A percentile compares a stretch with the other conserved stretches of the same genome.
These are phyloP conservation scores for Coryphaenoides rupestris DNA, from an alignment of 2,113 vertebrate species.

Conservation along the genomic window DNA sequence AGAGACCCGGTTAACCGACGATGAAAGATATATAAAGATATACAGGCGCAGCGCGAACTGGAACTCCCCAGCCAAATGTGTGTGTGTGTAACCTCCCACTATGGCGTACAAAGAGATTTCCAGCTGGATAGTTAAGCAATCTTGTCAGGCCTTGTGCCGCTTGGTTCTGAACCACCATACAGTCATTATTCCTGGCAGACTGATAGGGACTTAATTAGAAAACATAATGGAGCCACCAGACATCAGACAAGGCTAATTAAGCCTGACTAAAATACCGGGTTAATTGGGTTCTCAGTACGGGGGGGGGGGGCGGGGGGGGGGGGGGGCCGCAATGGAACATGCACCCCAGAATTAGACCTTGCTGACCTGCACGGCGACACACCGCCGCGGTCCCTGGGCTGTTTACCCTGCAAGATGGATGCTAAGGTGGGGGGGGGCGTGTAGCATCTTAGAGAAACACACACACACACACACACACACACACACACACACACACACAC, in stretches of 20 bases:
- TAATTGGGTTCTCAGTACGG: conserved; percentile 69
- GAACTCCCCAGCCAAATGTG: no score
- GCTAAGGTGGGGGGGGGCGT: no score
- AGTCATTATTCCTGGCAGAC: conserved; percentile 66
- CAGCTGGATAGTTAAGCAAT: conserved; percentile 52
- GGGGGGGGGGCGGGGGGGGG: no score
- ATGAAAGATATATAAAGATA: not conserved
- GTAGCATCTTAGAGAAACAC: not conserved
- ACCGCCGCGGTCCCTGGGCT: conserved; percentile 34
- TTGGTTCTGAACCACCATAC: conserved; percentile 59
- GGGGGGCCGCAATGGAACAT: conserved; percentile 48
- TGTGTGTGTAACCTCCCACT: conserved; percentile 41
- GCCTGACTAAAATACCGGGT: conserved; percentile 56
- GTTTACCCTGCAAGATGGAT: conserved; percentile 9
- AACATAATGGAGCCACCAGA: conserved; percentile 72
- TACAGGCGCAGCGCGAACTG: no score
- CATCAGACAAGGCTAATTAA: conserved; percentile 78
- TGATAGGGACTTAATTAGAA: conserved; percentile 76
- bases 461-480: conserved; percentile 1
- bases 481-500: not conserved
- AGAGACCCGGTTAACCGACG: not conserved
- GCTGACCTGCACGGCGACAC: conserved; percentile 18
- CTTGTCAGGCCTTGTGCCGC: conserved; percentile 45
- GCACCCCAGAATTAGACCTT: conserved; percentile 35
- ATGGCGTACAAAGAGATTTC: conserved; percentile 48